Evolutionary conservation across 2,888 invertebrate genomes (phyloP), one percentile per base, ranked within the genome.

Genomic region (Sarcophaga rosellei): DNA sequence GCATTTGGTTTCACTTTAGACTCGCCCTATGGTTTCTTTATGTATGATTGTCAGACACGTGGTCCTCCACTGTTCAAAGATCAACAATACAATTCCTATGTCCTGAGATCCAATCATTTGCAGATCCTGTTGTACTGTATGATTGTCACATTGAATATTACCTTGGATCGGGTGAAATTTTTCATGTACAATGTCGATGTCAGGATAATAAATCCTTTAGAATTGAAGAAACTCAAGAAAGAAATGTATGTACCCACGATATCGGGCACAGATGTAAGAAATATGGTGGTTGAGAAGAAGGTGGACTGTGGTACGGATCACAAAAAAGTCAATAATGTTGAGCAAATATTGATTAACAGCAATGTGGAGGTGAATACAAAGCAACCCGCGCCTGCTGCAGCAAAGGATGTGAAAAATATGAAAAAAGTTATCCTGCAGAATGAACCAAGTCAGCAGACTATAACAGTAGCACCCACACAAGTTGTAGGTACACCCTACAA

Each of bases 41-140:
- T 96, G 95, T 96, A 94, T 90, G 96, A 96, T 89, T 95, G 95
- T 88, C 95, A 95, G 90, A 94, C 94, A 82, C 92, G 93, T 88
- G 95, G 95, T 4, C 91, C 93, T 2, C 95, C 95, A 0, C 91
- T 95, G 89, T 96, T 95, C 89, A 91, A 94, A 47, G 94, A 95
- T 0, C 93, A 94, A 12, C 93, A 94, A 88, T 94, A 94, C 4
- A 93, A 94, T 17, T 93, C 95, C 0, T 96, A 95, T 88, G 93
- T 95, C 72, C 91, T 96, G 63, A 94, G 95, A 88, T 95, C 95
- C 88, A 94, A 94, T 66, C 94, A 94, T 85, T 91, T 95, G 3
- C 95, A 95, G 88, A 93, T 95, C 84, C 93, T 96, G 15, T 92
- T 96, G 81, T 95, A 95, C 89, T 95, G 95, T 85, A 93, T 96